Base-by-base conservation (phyloP, 2,888 invertebrate species). In the Odontomyia ornata region DNA sequence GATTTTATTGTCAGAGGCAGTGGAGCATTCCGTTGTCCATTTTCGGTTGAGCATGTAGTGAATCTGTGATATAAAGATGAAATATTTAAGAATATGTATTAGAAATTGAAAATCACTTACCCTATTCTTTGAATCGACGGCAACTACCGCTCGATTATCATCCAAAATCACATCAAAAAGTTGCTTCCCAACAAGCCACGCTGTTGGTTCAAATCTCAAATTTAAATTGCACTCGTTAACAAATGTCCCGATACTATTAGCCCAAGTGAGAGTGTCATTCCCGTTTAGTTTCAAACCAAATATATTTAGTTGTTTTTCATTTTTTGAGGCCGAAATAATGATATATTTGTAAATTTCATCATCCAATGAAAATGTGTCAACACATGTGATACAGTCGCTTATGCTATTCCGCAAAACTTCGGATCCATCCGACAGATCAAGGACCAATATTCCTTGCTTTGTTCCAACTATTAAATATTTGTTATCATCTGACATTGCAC, bases 391-490 rank as follows among this genome's bases (percentile, higher is more conserved):
- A n/a, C 80, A 80, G 56, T 83, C 81, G 75, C 85, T 86, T 21
- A 86, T 82, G 80, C 85, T 86, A 56, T 85, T 84, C 13, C 84
- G 83, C n/a, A 85, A 76, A 1, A 84, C 82, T 67, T 82, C 81
- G 0, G 80, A 76, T 1, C 81, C 81, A 1, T 78, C 79, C 1
- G 78, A 77, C 0, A 83, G 79, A 76, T 86, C 83, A 36, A 84
- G 84, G 0, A 87, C 83, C 13, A 84, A 81, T 0, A 87, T 78
- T 4, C 86, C 86, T 27, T 81, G 81, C n/a, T 81, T 81, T 15
- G 87, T 86, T 21, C 86, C 87, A 75, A 87, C 80, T 21, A 86
- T 82, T 11, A 87, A 78, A 78, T 84, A 86, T 60, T 81, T 80
- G 0, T 81, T 82, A 69, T 85, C 84, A 1, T 80, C 80, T 1